Percentiles rank a stretch among this genome's conserved stretches.
phyloP scores from a whole-genome alignment of 53 echinoderm and acorn worm genomes.

The Actinopyga echinites region DNA sequence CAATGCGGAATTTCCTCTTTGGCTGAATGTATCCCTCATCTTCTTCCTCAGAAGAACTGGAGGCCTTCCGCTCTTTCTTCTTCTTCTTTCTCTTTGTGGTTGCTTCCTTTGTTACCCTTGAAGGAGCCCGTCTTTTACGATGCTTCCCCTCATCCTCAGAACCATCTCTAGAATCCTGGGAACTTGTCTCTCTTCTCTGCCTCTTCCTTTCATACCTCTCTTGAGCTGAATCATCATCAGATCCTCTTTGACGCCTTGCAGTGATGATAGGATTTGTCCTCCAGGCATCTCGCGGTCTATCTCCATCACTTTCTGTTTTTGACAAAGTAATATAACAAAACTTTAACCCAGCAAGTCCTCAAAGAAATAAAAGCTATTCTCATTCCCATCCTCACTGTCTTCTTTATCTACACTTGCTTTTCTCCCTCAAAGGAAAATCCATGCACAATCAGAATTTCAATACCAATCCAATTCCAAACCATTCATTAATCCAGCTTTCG shows the following conservation, averaged over 20 bases:
- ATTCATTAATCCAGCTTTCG: no score
- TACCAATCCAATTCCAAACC: no score
- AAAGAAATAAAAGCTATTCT: no score
- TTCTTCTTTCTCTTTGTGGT: slow-evolving; percentile 7
- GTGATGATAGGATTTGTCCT: slow-evolving; percentile 30
- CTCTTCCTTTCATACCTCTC: neutral
- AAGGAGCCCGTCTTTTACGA: slow-evolving; percentile 3
- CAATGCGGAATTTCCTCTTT: slow-evolving; percentile 84
- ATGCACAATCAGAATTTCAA: no score
- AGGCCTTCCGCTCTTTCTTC: slow-evolving; percentile 1
- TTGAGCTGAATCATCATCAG: neutral
- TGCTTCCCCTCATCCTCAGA: neutral
- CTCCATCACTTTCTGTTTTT: neutral
- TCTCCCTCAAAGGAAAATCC: no score
- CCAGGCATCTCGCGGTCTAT: slow-evolving; percentile 39
- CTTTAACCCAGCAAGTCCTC: no score
- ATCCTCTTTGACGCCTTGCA: neutral
- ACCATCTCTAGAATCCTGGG: neutral
- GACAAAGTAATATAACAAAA: no score
- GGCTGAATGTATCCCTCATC: slow-evolving; percentile 58
- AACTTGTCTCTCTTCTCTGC: neutral
- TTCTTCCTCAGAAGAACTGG: slow-evolving; percentile 35
- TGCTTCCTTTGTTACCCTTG: neutral
- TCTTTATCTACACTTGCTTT: no score
- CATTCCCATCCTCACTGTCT: no score